These are phyloP conservation scores for Himalopsyche tibetana DNA, from an alignment of 2,888 invertebrate species.

Conservation along the genomic window DNA sequence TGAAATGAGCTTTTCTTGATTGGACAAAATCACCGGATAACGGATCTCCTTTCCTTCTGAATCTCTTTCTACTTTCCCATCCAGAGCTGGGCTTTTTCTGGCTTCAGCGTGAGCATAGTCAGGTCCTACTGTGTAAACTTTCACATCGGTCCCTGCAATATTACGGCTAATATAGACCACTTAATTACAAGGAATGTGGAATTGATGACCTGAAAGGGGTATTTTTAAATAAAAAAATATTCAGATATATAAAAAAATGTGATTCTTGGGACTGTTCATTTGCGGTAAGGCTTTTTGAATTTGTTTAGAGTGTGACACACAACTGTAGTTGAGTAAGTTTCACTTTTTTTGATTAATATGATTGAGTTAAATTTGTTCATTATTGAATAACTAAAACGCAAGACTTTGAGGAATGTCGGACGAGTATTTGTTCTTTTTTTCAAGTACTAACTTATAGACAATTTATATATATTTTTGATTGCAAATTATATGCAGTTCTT, in stretches of 20 bases:
- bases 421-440: no score
- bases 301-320: no score
- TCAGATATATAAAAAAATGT: not conserved
- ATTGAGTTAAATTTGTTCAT: no score
- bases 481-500: no score
- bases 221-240: not conserved
- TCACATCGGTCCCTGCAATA: conserved; percentile 80
- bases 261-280: not conserved
- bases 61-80: conserved; percentile 98
- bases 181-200: not conserved
- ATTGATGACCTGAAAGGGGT: not conserved
- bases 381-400: no score
- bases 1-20: conserved; percentile 98
- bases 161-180: not conserved
- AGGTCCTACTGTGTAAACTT: conserved; percentile 99
- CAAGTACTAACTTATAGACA: no score
- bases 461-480: no score
- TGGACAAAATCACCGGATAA: conserved; percentile 98
- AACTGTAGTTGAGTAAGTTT: no score
- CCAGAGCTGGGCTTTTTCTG: conserved; percentile 97
- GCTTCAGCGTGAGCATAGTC: conserved; percentile 99
- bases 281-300: not conserved
- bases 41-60: conserved; percentile 98
- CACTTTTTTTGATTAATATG: no score
- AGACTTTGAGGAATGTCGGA: no score